Evolutionary conservation across 2,888 invertebrate species (phyloP), one percentile per base, ranked within the genome.

Genomic region (Yponomeuta plumbellus): DNA sequence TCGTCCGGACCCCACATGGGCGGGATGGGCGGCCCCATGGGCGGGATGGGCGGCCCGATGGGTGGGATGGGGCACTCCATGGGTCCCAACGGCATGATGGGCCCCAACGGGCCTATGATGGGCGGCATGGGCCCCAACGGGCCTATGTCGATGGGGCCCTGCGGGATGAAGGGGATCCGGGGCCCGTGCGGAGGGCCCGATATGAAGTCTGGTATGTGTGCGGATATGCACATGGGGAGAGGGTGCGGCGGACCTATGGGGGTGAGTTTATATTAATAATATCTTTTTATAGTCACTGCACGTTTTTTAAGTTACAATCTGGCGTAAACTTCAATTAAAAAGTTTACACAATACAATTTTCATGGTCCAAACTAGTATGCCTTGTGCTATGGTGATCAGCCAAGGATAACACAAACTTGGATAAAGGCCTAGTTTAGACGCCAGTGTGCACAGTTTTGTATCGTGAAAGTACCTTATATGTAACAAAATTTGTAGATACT

Each of bases 231-330:
- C 74, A 91, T 92, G 91, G 89, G 90, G 20, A 81, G 92, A 71
- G 91, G 86, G 2, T 92, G 92, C 67, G 91, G 91, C 1, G 92
- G 90, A 61, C 92, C 92, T 62, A 92, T 92, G 92, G 91, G 91
- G 77, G 92, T 92, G 73, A 85, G 88, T 81, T 68, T 61, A 21
- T 34, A 5, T 34, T 34, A n/a, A n/a, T n/a, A n/a, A n/a, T 8
- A 23, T 61, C 8, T 17, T 26, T 22, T 61, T 26, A 52, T 52
- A 52, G 17, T 17, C 44, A 52, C 17, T 52, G 44, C 13, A 52
- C 4, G 13, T 52, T 17, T 52, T 17, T 13, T 40, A 13, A 57
- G 20, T 34, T 69, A n/a, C 34, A 34, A 34, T 34, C 5, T 34
- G 8, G 34, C 8, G 3, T 34, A 34, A 34, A 34, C 34, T 34